Base-by-base conservation (phyloP, 2,888 invertebrate genomes). In the Cephus runcator region DNA sequence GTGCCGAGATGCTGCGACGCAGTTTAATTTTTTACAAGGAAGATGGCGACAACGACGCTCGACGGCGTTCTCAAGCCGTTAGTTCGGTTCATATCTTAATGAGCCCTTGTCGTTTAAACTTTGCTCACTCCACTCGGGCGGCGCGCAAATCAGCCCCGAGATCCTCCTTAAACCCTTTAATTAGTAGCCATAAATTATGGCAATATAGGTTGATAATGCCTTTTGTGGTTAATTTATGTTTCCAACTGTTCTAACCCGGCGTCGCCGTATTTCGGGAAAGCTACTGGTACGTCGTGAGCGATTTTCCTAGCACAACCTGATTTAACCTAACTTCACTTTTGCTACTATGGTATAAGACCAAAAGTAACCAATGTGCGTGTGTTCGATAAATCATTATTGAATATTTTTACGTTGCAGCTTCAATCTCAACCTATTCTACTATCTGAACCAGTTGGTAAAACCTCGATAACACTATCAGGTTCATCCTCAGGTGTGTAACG, bases 141-240 rank as follows among this genome's bases (percentile, higher is more conserved):
- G 80, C 82, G 85, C 81, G 84, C 85, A 88, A 88, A 88, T 88
- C 88, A 86, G 85, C 86, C 84, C 83, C 83, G 82, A 86, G 86
- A 87, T 88, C 86, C 87, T 85, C 84, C 84, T 86, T 88, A 87
- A 88, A 86, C 86, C 88, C 87, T 88, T 88, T 88, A 88, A 87
- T 88, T 87, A 87, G 86, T 81, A 84, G 85, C 85, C 85, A 86
- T 88, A 88, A 88, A 87, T 88, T 87, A 85, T 84, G 83, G 82
- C 85, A 87, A 86, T 86, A 86, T 84, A 87, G 85, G 84, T 87
- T 86, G 87, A 88, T 88, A 87, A 87, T 87, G 85, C 86, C 85
- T 83, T 81, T 81, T 82, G 82, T 69, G 81, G 83, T 81, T 83
- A 84, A 86, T 86, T 86, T 86, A 85, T 84, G 84, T 75, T 73